These are phyloP conservation scores for Oncopodura yosiiana DNA, from an alignment of 1,140 invertebrate species.

Conservation along the genomic window DNA sequence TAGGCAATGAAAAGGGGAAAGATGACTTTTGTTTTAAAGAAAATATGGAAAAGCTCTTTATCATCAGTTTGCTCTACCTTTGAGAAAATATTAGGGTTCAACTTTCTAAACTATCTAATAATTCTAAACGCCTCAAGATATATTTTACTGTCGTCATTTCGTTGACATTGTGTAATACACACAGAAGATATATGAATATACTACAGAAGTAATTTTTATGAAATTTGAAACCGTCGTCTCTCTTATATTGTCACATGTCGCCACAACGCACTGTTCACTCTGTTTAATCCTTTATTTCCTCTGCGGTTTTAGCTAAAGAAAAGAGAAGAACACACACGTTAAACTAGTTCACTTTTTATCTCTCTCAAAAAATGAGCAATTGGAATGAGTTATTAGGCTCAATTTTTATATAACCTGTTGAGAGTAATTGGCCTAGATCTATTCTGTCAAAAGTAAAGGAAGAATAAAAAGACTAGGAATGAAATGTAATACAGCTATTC, in stretches of 20 bases:
- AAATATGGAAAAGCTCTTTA: neutral
- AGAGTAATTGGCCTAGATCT: neutral
- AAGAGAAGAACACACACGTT: no score
- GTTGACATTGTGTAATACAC: neutral
- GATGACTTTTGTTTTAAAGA: neutral
- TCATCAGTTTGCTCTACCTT: neutral
- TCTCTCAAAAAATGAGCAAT: no score
- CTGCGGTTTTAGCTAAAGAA: no score
- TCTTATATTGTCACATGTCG: no score
- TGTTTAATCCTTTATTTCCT: no score
- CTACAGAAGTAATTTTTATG: no score
- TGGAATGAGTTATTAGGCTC: no score
- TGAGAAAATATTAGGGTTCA: neutral
- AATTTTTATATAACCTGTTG: conserved; percentile 8
- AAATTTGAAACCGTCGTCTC: no score
- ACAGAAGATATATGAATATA: no score
- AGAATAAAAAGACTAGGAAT: neutral
- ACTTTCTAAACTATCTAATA: neutral
- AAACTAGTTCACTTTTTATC: no score
- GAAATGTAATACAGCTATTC: conserved; percentile 2
- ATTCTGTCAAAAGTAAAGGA: conserved; percentile 1
- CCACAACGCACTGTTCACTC: no score
- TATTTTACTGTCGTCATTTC: neutral
- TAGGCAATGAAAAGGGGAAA: neutral
- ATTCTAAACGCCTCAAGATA: neutral